These are phyloP conservation scores for Catocala fraxini DNA, from an alignment of 2,888 invertebrate genomes.

Conservation along the genomic window DNA sequence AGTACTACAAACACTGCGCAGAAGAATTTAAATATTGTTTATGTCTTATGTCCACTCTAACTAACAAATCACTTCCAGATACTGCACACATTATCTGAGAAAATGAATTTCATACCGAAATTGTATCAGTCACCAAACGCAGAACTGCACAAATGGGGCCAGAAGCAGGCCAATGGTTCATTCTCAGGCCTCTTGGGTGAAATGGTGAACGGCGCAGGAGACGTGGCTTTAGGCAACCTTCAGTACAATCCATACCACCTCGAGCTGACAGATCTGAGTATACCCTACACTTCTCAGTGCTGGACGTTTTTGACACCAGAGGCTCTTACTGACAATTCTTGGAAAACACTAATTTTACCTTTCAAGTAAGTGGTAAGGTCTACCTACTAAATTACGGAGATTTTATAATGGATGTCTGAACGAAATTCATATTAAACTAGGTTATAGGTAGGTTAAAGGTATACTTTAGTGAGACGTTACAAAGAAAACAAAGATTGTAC, in stretches of 20 bases:
- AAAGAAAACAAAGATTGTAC: too few relatives aligned
- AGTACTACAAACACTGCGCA: too few relatives aligned
- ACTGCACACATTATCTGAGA: constrained; percentile 88
- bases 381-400: constrained; percentile 7
- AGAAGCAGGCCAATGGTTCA: constrained; percentile 88
- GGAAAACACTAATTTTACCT: constrained; percentile 94
- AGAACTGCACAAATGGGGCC: constrained; percentile 90
- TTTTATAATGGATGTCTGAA: too few relatives aligned
- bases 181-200: constrained; percentile 92
- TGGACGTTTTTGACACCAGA: constrained; percentile 95
- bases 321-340: constrained; percentile 93
- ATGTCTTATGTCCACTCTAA: too few relatives aligned
- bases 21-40: too few relatives aligned
- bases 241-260: constrained; percentile 91
- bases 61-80: constrained; percentile 82
- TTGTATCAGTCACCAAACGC: constrained; percentile 90
- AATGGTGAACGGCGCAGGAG: constrained; percentile 90
- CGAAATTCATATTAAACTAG: too few relatives aligned
- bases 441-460: too few relatives aligned
- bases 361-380: constrained; percentile 88
- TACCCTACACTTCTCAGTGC: constrained; percentile 94
- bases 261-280: constrained; percentile 91
- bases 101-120: constrained; percentile 91
- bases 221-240: constrained; percentile 92
- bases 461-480: too few relatives aligned